A percentile compares a stretch with the other conserved stretches of the same genome.
Conservation (phyloP, 2,888 invertebrate genomes). For the Cheilosia variabilis region DNA sequence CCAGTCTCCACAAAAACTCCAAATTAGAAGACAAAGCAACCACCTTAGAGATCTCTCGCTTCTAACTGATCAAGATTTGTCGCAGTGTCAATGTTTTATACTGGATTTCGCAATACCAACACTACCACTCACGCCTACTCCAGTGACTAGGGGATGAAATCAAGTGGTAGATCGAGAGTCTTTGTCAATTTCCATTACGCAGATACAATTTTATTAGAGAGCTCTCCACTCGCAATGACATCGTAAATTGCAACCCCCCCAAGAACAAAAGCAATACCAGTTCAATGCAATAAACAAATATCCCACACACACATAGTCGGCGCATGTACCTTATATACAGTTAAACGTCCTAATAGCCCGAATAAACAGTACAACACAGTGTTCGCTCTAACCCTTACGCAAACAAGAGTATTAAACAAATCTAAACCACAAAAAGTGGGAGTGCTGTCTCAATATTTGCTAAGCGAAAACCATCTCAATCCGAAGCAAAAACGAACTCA, state of each 20-base stretch:
- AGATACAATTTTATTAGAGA: conserved; percentile 14
- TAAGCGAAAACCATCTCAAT: conserved; percentile 57
- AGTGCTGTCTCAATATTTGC: conserved; percentile 71
- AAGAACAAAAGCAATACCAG: conserved; percentile 8
- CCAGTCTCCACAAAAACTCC: conserved; percentile 15
- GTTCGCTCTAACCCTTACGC: conserved; percentile 42
- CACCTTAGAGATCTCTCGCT: conserved; percentile 52
- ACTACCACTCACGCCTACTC: conserved; percentile 14
- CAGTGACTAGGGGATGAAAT: conserved; percentile 46
- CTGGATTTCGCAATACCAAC: conserved; percentile 37
- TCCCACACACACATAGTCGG: not conserved
- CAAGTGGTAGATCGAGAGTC: conserved; percentile 40
- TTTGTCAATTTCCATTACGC: conserved; percentile 25
- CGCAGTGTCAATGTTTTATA: conserved; percentile 63
- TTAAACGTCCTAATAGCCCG: conserved; percentile 40
- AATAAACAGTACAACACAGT: conserved; percentile 38
- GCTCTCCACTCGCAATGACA: conserved; percentile 8
- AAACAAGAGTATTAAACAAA: conserved; percentile 51
- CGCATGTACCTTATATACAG: not conserved
- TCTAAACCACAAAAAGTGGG: conserved; percentile 63
- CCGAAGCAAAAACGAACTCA: conserved; percentile 39
- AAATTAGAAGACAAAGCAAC: conserved; percentile 29
- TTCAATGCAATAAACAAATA: conserved; percentile 45
- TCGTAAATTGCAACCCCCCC: conserved; percentile 35
- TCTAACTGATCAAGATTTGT: conserved; percentile 66